phyloP scores from a whole-genome alignment of 2,888 invertebrate species.

The Crossocerus cetratus region DNA sequence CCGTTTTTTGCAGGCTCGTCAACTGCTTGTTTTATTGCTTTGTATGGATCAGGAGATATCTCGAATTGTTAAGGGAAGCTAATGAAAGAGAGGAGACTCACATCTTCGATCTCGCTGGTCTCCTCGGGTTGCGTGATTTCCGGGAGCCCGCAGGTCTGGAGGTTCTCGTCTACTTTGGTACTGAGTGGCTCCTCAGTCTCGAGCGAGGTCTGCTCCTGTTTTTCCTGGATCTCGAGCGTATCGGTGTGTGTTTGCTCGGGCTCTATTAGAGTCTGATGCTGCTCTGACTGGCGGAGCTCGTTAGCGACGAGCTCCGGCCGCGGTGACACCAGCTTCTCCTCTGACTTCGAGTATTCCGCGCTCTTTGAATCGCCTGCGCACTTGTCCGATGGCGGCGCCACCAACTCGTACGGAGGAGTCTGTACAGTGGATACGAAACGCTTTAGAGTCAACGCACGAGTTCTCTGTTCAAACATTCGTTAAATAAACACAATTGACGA shows the following conservation, averaged over 20 bases:
- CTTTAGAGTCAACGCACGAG: not conserved
- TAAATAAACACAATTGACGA: not conserved
- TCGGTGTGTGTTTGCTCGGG: slow-evolving; percentile 41
- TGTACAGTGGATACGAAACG: not conserved
- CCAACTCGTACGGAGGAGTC: slow-evolving; percentile 67
- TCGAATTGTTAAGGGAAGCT: too few species aligned
- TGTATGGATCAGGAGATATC: too few species aligned
- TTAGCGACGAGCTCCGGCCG: slow-evolving; percentile 51
- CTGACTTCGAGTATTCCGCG: slow-evolving; percentile 61
- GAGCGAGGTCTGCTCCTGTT: too few species aligned
- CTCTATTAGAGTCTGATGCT: slow-evolving; percentile 43
- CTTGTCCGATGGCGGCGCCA: slow-evolving; percentile 70
- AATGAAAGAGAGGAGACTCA: slow-evolving; percentile 31
- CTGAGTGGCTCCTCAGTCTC: too few species aligned
- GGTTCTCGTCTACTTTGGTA: slow-evolving; percentile 69
- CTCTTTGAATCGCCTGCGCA: slow-evolving; percentile 74
- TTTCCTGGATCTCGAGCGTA: slow-evolving; percentile 21
- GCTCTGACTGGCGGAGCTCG: slow-evolving; percentile 34
- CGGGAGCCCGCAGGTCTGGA: slow-evolving; percentile 72
- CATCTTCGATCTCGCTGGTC: slow-evolving; percentile 66
- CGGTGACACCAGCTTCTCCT: slow-evolving; percentile 48
- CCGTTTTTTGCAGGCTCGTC: too few species aligned
- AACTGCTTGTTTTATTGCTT: too few species aligned
- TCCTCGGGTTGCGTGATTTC: slow-evolving; percentile 70
- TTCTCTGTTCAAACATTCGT: not conserved